Evolutionary conservation across 2,797 vertebrate species (phyloP).

Genomic region (Tamandua tetradactyla): DNA sequence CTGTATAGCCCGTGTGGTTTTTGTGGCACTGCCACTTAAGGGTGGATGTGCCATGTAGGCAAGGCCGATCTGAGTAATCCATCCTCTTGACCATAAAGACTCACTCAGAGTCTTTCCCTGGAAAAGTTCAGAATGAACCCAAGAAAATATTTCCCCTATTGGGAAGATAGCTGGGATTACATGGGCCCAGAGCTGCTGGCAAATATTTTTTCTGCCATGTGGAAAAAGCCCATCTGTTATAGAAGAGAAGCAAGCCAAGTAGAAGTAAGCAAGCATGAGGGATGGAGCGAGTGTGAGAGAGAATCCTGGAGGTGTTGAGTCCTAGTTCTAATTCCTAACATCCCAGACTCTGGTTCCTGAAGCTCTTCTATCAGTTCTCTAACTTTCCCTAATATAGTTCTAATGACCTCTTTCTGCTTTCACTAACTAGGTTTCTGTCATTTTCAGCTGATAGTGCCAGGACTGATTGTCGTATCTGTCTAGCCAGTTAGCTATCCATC

Average conservation of each 20-base stretch:
- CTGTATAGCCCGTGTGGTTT: not conserved
- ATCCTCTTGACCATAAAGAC: not conserved
- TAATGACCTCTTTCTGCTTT: not conserved
- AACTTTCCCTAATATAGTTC: not conserved
- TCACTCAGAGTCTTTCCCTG: not conserved
- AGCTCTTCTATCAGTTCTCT: not conserved
- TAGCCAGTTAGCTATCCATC: not conserved
- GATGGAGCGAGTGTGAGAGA: not conserved
- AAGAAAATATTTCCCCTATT: constrained; percentile 1
- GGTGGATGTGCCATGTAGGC: not conserved
- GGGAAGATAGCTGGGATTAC: constrained; percentile 17
- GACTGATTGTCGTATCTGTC: not conserved
- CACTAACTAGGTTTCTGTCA: not conserved
- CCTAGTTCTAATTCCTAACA: not conserved
- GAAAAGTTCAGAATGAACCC: constrained; percentile 22
- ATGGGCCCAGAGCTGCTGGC: not conserved
- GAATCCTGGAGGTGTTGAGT: not conserved
- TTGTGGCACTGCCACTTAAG: not conserved
- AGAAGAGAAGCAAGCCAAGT: not conserved
- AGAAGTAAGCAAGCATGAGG: not conserved
- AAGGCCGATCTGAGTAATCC: not conserved
- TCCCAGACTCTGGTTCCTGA: not conserved
- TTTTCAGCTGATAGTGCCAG: not conserved
- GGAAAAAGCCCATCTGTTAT: constrained; percentile 36
- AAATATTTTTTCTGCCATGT: constrained; percentile 46